Conservation (phyloP, 2,797 vertebrate species). For the Enteromius mattozi region DNA sequence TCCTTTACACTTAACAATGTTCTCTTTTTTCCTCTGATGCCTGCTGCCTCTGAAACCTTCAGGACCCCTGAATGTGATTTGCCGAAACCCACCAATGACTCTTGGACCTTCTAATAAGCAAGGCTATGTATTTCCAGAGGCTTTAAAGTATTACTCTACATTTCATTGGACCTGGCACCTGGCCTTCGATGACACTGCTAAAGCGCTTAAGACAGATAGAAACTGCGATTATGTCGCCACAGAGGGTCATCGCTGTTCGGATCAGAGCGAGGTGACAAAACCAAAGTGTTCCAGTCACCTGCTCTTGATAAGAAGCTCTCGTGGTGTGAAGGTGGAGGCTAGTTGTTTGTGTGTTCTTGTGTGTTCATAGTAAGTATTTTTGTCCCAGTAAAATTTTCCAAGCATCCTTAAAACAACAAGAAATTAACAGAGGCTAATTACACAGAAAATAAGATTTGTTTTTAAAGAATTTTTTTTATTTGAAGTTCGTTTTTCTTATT, state of each 20-base stretch:
- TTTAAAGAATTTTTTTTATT: neutral
- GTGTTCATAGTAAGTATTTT: neutral
- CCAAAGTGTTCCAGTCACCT: conserved; percentile 65
- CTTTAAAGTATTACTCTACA: conserved; percentile 68
- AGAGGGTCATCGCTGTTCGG: conserved; percentile 78
- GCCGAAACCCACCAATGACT: conserved; percentile 51
- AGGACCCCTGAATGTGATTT: conserved; percentile 44
- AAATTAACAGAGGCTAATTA: neutral
- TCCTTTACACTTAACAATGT: conserved; percentile 8
- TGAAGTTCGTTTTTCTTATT: neutral
- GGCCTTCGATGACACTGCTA: conserved; percentile 82
- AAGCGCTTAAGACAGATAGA: conserved; percentile 80
- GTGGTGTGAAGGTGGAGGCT: conserved; percentile 34
- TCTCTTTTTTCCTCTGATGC: conserved; percentile 6
- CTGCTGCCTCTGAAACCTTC: neutral
- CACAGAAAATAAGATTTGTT: neutral
- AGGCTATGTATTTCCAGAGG: conserved; percentile 74
- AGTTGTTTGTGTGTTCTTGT: conserved; percentile 6
- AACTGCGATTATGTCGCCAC: conserved; percentile 78
- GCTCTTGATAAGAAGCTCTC: conserved; percentile 63
- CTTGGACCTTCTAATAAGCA: conserved; percentile 67
- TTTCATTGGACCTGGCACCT: conserved; percentile 78
- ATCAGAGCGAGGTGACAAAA: conserved; percentile 78
- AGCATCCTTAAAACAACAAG: neutral
- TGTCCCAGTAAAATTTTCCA: neutral